Evolutionary conservation across 1,140 invertebrate species (phyloP).

Genomic region (Aphelenchoides besseyi): DNA sequence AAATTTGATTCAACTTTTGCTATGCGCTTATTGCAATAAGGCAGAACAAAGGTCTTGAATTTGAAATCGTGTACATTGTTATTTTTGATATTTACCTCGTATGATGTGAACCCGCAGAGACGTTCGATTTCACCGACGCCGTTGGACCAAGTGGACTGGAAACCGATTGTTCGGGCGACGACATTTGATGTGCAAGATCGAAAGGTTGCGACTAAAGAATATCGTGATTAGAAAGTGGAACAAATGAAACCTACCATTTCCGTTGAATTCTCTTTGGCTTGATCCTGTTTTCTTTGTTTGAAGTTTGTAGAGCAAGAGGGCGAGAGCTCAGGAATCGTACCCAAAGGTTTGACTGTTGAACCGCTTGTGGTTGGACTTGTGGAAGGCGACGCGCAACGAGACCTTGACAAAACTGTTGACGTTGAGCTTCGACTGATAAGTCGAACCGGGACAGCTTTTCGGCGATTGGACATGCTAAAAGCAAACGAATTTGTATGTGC

Average conservation of each 20-base stretch:
- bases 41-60: background rate
- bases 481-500: background rate
- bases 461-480: constrained; percentile 25
- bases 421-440: constrained; percentile 7
- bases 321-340: background rate
- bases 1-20: no score
- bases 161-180: constrained; percentile 34
- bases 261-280: background rate
- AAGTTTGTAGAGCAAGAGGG: background rate
- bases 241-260: background rate
- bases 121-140: constrained; percentile 39
- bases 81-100: constrained; percentile 31
- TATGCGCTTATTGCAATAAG: no score
- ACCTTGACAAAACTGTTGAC: background rate
- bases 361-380: background rate
- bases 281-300: background rate
- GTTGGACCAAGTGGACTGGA: constrained; percentile 41
- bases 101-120: constrained; percentile 30
- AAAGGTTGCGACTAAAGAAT: constrained; percentile 5
- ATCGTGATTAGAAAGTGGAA: background rate
- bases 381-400: background rate
- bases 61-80: background rate
- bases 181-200: constrained; percentile 3
- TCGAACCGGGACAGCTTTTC: constrained; percentile 19
- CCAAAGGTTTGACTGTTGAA: background rate